Evolutionary conservation across 2,113 vertebrate genomes (phyloP).

Genomic region (Ia io): DNA sequence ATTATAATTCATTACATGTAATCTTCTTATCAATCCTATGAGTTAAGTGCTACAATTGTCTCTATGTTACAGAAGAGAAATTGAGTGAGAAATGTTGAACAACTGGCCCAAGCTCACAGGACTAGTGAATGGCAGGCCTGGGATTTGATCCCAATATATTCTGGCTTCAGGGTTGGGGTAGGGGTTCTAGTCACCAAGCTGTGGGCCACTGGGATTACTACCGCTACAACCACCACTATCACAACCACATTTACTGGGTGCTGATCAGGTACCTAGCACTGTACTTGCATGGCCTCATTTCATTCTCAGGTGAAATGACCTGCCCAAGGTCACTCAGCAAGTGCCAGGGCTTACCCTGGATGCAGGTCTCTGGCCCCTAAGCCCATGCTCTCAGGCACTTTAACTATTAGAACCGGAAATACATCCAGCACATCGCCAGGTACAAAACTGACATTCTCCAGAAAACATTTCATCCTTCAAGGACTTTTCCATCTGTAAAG

Average conservation of each 20-base stretch:
- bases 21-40: background rate
- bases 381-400: background rate
- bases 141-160: background rate
- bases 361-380: background rate
- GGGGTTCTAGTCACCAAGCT: background rate
- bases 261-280: background rate
- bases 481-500: background rate
- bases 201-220: too few species aligned
- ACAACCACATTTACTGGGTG: background rate
- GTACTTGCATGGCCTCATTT: background rate
- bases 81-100: background rate
- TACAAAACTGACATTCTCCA: background rate
- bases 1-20: background rate
- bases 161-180: background rate
- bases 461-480: background rate
- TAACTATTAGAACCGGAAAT: background rate
- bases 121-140: background rate
- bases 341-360: too few species aligned
- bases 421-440: background rate
- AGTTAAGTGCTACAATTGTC: background rate
- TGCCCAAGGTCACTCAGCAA: too few species aligned
- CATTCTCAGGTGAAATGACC: background rate
- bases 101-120: background rate
- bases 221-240: rapidly evolving
- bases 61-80: background rate